phyloP scores from a whole-genome alignment of 2,113 vertebrate genomes.

The Ia io region DNA sequence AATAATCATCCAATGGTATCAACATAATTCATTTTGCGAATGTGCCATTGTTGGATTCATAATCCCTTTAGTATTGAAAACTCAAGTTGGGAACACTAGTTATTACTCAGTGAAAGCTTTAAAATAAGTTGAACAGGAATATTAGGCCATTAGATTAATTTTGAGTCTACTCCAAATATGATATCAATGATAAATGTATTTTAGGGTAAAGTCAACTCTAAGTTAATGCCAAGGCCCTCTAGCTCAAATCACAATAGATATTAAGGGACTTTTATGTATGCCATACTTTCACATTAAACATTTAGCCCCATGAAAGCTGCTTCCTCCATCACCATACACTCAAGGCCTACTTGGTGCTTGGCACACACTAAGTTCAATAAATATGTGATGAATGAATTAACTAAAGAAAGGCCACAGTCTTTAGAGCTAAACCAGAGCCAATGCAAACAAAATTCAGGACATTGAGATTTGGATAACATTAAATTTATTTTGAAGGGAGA shows the following conservation, averaged over 20 bases:
- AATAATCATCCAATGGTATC: neutral
- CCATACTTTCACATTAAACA: neutral
- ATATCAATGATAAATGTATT: neutral
- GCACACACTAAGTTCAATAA: neutral
- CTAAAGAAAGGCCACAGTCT: neutral
- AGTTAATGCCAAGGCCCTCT: neutral
- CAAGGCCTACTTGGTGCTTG: too few relatives aligned
- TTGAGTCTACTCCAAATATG: neutral
- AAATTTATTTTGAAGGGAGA: neutral
- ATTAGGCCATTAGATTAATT: neutral
- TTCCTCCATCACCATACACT: neutral
- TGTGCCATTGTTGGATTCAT: neutral
- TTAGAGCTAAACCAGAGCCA: neutral
- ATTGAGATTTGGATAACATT: neutral
- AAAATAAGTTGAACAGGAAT: neutral
- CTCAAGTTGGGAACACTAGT: neutral
- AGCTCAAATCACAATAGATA: neutral
- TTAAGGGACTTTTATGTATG: neutral
- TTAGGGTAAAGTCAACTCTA: neutral
- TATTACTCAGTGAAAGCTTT: neutral
- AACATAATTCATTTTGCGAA: neutral
- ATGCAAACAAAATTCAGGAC: neutral
- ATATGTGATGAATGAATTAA: neutral
- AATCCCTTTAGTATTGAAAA: neutral
- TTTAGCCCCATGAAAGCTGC: neutral